Evolutionary conservation across 2,113 vertebrate genomes (phyloP), one percentile per base, ranked within the genome.

Genomic region (Ammodytes marinus): DNA sequence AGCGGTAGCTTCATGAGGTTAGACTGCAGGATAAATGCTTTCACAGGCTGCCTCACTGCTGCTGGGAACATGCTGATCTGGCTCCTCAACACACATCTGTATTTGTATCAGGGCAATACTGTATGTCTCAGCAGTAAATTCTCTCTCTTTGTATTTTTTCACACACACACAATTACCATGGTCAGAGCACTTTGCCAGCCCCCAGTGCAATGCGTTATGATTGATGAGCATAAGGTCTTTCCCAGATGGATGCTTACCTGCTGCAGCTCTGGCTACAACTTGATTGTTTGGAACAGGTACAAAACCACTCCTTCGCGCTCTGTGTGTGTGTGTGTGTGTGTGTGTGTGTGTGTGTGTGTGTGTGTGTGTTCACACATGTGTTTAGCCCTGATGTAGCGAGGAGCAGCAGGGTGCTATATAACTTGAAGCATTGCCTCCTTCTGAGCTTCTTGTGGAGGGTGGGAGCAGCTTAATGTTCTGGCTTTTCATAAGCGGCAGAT

Each of bases 171-270:
- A 79, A 84, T 88, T 82, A 86, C 80, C n/a, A 11, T 71, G 55
- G 69, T 78, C 73, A 71, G 50, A 71, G 77, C 40, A 9, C 74
- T 64, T 67, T 86, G 86, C 91, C 86, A 88, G 83, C 79, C 82
- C 76, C 64, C 54, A 12, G 84, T 65, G 67, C 83, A 85, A 85
- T 72, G 85, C 66, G 5, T 58, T 76, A 42, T 86, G 86, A 94
- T 93, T 94, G 88, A 93, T 82, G 82, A 76, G 69, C 53, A 12
- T 76, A 84, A 93, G 82, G 88, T 66, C 0, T 94, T 93, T 93
- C 92, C 91, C 93, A 93, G 88, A 93, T 92, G 90, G 86, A 86
- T 78, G 79, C 67, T 60, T 79, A 75, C 69, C 88, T 89, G 72
- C 80, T 77, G 77, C 66, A 86, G 70, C 37, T 76, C 54, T 80